Evolutionary conservation across 2,888 invertebrate genomes (phyloP).

Genomic region (Acrobasis suavella): DNA sequence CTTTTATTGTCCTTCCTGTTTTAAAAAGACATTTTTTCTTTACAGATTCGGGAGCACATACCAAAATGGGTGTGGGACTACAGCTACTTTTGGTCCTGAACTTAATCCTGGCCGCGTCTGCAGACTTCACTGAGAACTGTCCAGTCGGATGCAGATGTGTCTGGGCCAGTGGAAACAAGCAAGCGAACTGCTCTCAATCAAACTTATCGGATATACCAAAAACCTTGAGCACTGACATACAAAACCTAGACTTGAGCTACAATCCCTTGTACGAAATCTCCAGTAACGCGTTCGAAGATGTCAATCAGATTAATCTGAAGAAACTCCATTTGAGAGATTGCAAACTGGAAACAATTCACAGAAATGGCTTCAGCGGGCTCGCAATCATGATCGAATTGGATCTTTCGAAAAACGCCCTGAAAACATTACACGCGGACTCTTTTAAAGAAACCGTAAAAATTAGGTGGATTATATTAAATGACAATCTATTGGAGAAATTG

Average conservation of each 20-base stretch:
- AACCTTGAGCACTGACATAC: slow-evolving; percentile 87
- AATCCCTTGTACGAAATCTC: slow-evolving; percentile 86
- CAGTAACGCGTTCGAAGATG: slow-evolving; percentile 86
- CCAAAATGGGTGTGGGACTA: slow-evolving; percentile 59
- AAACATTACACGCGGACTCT: slow-evolving; percentile 84
- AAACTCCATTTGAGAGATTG: slow-evolving; percentile 90
- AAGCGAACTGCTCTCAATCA: slow-evolving; percentile 89
- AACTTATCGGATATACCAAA: slow-evolving; percentile 87
- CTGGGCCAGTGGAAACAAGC: slow-evolving; percentile 93
- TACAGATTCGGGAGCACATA: slow-evolving; percentile 52
- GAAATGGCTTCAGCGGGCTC: slow-evolving; percentile 88
- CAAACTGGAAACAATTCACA: slow-evolving; percentile 87
- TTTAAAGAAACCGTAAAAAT: slow-evolving; percentile 88
- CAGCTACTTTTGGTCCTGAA: slow-evolving; percentile 50
- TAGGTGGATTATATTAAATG: slow-evolving; percentile 87
- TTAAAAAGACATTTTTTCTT: slow-evolving; percentile 36
- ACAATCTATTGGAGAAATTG: slow-evolving; percentile 88
- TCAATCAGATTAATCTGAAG: slow-evolving; percentile 89
- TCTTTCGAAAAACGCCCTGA: slow-evolving; percentile 88
- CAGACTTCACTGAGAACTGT: slow-evolving; percentile 84
- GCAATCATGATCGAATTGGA: slow-evolving; percentile 92
- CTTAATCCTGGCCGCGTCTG: slow-evolving; percentile 52
- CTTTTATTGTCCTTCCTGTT: slow-evolving; percentile 38
- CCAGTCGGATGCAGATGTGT: slow-evolving; percentile 89
- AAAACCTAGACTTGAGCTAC: slow-evolving; percentile 87